These are phyloP conservation scores for Sanderia malayensis DNA, from an alignment of 30 jellyfish, hydroid and myxozoan genomes.

Conservation along the genomic window DNA sequence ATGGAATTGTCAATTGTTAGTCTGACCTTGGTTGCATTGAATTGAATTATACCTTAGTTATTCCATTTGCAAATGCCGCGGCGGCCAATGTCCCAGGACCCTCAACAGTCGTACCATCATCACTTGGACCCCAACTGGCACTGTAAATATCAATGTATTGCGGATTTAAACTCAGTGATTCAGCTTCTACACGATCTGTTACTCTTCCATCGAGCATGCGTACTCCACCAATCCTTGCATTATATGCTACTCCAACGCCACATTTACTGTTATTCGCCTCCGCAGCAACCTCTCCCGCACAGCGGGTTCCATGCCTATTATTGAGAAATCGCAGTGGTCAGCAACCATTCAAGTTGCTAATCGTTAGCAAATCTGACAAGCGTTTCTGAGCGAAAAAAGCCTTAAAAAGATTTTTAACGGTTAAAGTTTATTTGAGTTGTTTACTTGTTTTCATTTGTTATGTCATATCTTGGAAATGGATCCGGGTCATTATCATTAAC, in stretches of 20 bases:
- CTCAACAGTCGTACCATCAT: constrained; percentile 92
- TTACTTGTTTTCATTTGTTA: constrained; percentile 97
- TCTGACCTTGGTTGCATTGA: too few relatives aligned
- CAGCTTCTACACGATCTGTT: constrained; percentile 94
- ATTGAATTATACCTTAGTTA: too few relatives aligned
- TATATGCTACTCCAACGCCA: constrained; percentile 90
- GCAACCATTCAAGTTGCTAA: too few relatives aligned
- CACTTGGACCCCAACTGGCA: constrained; percentile 98
- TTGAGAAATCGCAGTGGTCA: too few relatives aligned
- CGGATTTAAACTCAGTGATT: constrained; percentile 72
- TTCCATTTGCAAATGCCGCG: too few relatives aligned
- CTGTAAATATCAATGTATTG: constrained; percentile 85
- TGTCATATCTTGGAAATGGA: constrained; percentile 99
- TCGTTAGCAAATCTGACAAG: too few relatives aligned
- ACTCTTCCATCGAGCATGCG: constrained; percentile 97
- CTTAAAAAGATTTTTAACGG: too few relatives aligned
- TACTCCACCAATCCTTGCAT: constrained; percentile 87
- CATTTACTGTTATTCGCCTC: constrained; percentile 67
- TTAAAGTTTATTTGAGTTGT: background rate
- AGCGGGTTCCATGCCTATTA: too few relatives aligned
- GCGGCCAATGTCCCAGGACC: constrained; percentile 91
- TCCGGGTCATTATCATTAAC: constrained; percentile 99
- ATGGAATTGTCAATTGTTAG: too few relatives aligned
- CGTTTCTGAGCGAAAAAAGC: too few relatives aligned
- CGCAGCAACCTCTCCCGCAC: constrained; percentile 98